A percentile compares a stretch with the other conserved stretches of the same genome.
phyloP scores from a whole-genome alignment of 1,140 invertebrate species.

The Reticulitermes speratus region DNA sequence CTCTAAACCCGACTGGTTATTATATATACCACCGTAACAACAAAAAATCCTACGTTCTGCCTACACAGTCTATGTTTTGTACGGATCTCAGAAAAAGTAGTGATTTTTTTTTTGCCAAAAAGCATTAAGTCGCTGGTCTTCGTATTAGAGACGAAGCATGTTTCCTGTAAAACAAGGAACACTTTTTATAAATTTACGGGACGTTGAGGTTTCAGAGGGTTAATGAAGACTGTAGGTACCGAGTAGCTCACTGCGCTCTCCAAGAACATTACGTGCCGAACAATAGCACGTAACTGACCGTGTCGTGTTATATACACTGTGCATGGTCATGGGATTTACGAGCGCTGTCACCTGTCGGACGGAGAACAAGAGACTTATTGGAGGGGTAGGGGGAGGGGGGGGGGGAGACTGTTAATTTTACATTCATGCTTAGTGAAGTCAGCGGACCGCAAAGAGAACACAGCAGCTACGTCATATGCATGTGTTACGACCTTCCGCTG shows the following conservation, averaged over 20 bases:
- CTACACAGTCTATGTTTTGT: too few species aligned
- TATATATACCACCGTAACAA: too few species aligned
- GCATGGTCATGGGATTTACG: not conserved
- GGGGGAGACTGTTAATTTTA: not conserved
- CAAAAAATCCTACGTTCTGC: too few species aligned
- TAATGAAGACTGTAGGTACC: not conserved
- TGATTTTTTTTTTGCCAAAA: too few species aligned
- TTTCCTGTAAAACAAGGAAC: too few species aligned
- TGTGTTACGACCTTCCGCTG: constrained; percentile 13
- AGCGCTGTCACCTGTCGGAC: not conserved
- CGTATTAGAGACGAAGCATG: too few species aligned
- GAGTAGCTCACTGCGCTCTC: not conserved
- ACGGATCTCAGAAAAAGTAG: too few species aligned
- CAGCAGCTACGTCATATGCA: not conserved
- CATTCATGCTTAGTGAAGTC: not conserved
- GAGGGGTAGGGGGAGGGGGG: too few species aligned
- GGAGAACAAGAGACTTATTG: not conserved
- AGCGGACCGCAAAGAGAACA: not conserved
- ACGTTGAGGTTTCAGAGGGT: not conserved
- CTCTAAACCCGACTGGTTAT: too few species aligned
- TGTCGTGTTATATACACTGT: not conserved
- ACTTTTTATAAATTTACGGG: too few species aligned
- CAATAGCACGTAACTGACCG: not conserved
- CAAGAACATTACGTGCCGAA: not conserved
- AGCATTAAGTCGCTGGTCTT: too few species aligned